phyloP scores from a whole-genome alignment of 2,113 vertebrate species.

The Istiophorus platypterus region DNA sequence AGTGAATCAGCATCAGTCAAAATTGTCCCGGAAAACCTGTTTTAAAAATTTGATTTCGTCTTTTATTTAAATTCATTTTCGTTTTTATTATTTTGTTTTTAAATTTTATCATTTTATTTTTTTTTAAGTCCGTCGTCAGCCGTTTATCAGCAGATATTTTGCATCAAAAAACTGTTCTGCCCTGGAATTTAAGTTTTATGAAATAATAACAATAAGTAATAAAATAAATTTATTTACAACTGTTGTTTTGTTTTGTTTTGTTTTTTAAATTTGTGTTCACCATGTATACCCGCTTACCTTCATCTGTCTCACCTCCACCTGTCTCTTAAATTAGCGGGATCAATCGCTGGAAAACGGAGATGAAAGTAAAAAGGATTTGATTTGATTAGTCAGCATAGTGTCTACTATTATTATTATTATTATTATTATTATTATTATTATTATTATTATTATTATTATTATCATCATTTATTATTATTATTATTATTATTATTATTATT shows the following conservation, averaged over 20 bases:
- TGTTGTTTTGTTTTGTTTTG: not conserved
- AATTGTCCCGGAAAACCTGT: not conserved
- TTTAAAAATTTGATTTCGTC: not conserved
- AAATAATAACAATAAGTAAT: too few species aligned
- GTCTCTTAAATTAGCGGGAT: not conserved
- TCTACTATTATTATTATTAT: not conserved
- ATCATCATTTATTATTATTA: not conserved
- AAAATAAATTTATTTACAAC: not conserved
- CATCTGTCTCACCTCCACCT: slow-evolving; percentile 6
- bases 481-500: not conserved
- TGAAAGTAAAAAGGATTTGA: not conserved
- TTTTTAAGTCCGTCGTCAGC: too few species aligned
- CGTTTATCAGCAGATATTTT: not conserved
- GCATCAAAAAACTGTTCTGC: not conserved
- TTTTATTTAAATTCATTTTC: not conserved
- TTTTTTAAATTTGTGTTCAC: not conserved
- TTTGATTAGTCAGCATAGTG: not conserved
- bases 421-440: not conserved
- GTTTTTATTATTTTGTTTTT: not conserved
- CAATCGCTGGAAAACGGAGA: not conserved
- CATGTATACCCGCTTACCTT: not conserved
- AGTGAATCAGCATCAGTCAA: not conserved
- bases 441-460: not conserved
- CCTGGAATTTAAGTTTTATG: not conserved
- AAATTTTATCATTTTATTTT: not conserved